These are phyloP conservation scores for Trachelus tabidus DNA, from an alignment of 2,888 invertebrate genomes.

Conservation along the genomic window DNA sequence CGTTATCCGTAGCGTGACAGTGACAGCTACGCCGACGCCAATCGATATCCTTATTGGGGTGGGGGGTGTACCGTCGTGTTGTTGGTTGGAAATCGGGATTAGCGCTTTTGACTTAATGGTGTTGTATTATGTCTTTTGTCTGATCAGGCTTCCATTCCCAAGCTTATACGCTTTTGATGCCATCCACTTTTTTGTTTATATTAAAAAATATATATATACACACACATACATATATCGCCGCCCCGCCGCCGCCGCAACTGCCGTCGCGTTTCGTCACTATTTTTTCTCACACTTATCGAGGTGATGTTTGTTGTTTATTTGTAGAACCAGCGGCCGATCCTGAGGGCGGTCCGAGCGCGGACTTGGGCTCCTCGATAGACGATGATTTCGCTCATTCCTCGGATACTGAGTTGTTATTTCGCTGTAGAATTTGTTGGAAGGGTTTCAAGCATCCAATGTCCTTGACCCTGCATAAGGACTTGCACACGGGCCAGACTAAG, in stretches of 20 bases:
- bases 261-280: not conserved
- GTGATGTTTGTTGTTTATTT: slow-evolving; percentile 50
- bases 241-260: not conserved
- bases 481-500: slow-evolving; percentile 74
- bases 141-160: slow-evolving; percentile 32
- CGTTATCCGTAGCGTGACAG: not conserved
- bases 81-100: slow-evolving; percentile 22
- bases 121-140: slow-evolving; percentile 34
- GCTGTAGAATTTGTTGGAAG: slow-evolving; percentile 74
- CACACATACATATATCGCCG: slow-evolving; percentile 15
- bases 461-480: slow-evolving; percentile 72
- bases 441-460: slow-evolving; percentile 75
- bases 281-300: slow-evolving; percentile 20
- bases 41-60: not conserved
- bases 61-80: not conserved
- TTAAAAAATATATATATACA: slow-evolving; percentile 19
- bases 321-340: slow-evolving; percentile 54
- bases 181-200: slow-evolving; percentile 16
- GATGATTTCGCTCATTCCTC: slow-evolving; percentile 53
- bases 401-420: slow-evolving; percentile 71
- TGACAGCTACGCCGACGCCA: not conserved
- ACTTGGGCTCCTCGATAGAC: slow-evolving; percentile 52
- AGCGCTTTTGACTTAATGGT: slow-evolving; percentile 28
- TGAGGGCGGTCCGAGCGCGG: slow-evolving; percentile 46
- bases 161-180: not conserved